Base-by-base conservation (phyloP, 1,140 invertebrate genomes). In the Drosophila parabipectinata region DNA sequence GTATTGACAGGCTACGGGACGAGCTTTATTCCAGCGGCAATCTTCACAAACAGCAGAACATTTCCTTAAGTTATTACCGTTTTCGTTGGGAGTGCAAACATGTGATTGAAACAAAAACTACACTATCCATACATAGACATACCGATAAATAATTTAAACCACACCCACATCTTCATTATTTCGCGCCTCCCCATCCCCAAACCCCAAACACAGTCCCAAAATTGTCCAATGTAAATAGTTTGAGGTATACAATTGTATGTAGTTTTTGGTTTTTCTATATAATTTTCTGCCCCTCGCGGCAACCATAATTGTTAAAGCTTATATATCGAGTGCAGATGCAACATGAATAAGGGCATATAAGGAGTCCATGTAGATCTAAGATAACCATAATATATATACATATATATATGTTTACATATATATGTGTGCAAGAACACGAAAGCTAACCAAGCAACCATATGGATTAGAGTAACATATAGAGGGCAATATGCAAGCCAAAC, bases 201-300 rank as follows among this genome's bases (percentile, higher is more conserved):
- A 10, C 3, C 10, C 9, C 30, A 37, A 18, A 18, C 32, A 39
- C 37, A 45, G 53, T 58, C 64, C 57, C 59, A 8, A 58, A 72
- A 67, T 37, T 78, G 78, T 87, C 79, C 74, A 89, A 87, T 87
- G 83, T 88, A 87, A 88, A 87, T 87, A 87, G 72, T 79, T 82
- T 88, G 55, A 60, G 59, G 59, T 66, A 77, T 63, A 63, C 54
- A 57, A 57, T 54, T 66, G 74, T 48, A 60, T 53, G 72, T 81
- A 77, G 73, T 60, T 77, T 85, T 79, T 82, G 73, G 76, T 83
- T 76, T 61, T 44, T 66, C 39, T 58, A 44, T 74, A 53, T 69
- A 28, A 61, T 72, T 78, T 75, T 80, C 54, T 60, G 52, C 62
- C 66, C 54, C 18, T 39, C 44, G 63, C 50, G 68, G 67, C 77